These are phyloP conservation scores for Orchestia grillus DNA, from an alignment of 1,140 invertebrate species.

Conservation along the genomic window DNA sequence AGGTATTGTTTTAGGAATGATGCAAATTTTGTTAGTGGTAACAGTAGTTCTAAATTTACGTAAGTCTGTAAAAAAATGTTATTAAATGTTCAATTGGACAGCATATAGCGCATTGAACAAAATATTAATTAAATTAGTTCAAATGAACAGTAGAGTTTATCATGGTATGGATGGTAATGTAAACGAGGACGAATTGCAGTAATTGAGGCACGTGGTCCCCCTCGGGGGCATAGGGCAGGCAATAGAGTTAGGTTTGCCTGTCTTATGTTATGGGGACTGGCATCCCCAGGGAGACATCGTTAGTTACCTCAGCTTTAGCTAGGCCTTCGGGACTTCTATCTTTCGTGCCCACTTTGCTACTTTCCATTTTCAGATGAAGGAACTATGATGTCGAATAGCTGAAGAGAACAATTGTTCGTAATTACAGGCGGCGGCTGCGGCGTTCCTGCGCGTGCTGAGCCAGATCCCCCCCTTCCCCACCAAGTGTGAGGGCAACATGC, in stretches of 20 bases:
- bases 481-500: slow-evolving; percentile 23
- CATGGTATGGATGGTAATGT: background rate
- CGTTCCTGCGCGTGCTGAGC: slow-evolving; percentile 42
- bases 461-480: slow-evolving; percentile 21
- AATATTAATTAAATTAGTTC: background rate
- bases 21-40: background rate
- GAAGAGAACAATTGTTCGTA: background rate
- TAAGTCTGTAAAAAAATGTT: background rate
- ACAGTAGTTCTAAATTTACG: background rate
- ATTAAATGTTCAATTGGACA: background rate
- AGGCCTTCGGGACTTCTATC: too few species aligned
- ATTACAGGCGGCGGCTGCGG: slow-evolving; percentile 13
- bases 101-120: background rate
- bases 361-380: too few species aligned
- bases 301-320: too few species aligned
- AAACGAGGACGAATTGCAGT: too few species aligned
- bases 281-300: too few species aligned
- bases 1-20: background rate
- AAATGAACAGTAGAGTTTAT: background rate
- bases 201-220: too few species aligned
- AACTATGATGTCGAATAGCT: background rate
- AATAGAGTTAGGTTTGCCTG: too few species aligned
- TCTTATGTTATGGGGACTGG: too few species aligned
- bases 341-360: too few species aligned
- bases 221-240: too few species aligned